Evolutionary conservation across 2,113 vertebrate species (phyloP), one percentile per base, ranked within the genome.

Genomic region (Zosterops borbonicus): DNA sequence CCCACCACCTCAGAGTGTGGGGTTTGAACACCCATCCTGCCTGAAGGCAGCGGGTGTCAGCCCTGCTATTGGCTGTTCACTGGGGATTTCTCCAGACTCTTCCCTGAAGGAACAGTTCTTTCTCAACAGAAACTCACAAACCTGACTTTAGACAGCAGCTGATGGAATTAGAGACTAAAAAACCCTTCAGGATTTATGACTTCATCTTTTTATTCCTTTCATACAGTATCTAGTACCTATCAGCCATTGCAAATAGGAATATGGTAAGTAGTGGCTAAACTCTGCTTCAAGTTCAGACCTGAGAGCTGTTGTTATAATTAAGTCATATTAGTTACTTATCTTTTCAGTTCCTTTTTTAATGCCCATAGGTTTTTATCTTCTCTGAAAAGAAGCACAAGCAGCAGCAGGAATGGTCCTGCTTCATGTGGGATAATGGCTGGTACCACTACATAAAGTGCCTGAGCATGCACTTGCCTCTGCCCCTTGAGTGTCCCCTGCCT

Each of bases 21-120:
- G 37, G 31, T 39, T 49, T 39, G 79, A 47, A 62, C 74, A 9
- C 2, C 0, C 49, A 23, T 11, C 80, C 59, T 39, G 69, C 83
- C 76, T 31, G 53, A 78, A 71, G 79, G 52, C n/a, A n/a, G 5
- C 0, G 49, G 67, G 49, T 68, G 35, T 52, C 79, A 77, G 59
- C 37, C 68, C 44, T 0, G 0, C 64, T 39, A 1, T 2, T 0
- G 6, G 64, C 39, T 80, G n/a, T 7, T 81, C 58, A 7, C 13
- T 7, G 14, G 65, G 73, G 53, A 53, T 75, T 83, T 46, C 86
- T 75, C 58, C 62, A 69, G 37, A 56, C 62, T 35, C 27, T 3
- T 87, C 62, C 74, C 86, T 82, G 68, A 44, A 94, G 83, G 80
- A 94, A 49, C 6, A 19, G 8, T n/a, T 5, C 25, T 71, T 88